These are phyloP conservation scores for Phoenicopterus ruber DNA, from an alignment of 2,113 vertebrate genomes.

Conservation along the genomic window DNA sequence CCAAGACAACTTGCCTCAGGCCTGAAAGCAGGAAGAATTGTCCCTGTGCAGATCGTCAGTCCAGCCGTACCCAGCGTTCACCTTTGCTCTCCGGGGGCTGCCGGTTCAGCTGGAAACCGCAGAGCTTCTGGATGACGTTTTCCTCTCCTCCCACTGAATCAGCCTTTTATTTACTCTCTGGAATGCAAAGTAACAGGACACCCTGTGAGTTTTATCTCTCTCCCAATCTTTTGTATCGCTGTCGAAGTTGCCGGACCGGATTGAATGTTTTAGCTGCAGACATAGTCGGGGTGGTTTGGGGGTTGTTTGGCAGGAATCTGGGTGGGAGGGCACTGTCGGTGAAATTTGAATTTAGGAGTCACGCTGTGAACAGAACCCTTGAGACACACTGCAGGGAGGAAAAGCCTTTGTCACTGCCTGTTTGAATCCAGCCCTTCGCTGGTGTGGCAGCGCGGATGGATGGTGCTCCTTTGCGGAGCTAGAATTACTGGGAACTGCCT, in stretches of 20 bases:
- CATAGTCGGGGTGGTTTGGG: constrained; percentile 5
- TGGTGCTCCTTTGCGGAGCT: background rate
- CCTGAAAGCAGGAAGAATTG: background rate
- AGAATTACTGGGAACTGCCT: background rate
- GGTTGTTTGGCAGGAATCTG: constrained; percentile 24
- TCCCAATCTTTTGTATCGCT: background rate
- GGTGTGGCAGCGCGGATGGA: background rate
- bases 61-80: background rate
- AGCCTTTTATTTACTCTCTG: constrained; percentile 49
- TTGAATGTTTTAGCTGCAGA: background rate
- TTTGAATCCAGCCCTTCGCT: background rate
- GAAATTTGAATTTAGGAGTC: constrained; percentile 12
- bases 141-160: constrained; percentile 62
- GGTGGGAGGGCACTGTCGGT: constrained; percentile 11
- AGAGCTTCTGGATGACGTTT: background rate
- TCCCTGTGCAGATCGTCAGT: background rate
- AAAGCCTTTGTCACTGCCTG: background rate
- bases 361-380: background rate
- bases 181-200: constrained; percentile 54
- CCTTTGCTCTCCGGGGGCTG: background rate
- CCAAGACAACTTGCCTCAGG: background rate
- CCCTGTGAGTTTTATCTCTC: constrained; percentile 27
- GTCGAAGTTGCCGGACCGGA: background rate
- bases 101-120: background rate
- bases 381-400: background rate